Percentiles rank a stretch among this genome's conserved stretches.
Evolutionary conservation across 2,113 vertebrate genomes (phyloP).

Genomic region (Campylorhamphus procurvoides): DNA sequence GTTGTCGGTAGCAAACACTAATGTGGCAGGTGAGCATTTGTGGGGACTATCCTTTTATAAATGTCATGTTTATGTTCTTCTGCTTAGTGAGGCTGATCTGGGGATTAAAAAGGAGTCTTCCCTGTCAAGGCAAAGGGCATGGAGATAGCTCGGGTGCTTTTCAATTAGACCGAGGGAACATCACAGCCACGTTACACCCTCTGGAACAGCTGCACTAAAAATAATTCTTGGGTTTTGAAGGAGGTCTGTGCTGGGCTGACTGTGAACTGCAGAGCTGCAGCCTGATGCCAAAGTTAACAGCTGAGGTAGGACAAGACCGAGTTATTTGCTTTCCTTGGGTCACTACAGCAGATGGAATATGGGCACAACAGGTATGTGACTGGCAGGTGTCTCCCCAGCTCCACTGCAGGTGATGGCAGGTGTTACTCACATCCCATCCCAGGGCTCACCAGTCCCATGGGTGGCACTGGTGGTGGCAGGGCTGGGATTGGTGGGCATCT

Average conservation of each 20-base stretch:
- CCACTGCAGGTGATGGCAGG: background rate
- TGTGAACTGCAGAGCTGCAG: background rate
- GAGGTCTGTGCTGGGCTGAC: background rate
- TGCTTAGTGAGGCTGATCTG: slow-evolving; percentile 7
- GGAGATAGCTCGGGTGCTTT: background rate
- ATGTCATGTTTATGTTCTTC: background rate
- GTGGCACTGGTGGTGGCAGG: background rate
- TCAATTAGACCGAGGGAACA: background rate
- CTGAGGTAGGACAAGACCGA: background rate
- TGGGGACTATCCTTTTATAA: background rate
- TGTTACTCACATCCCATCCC: background rate
- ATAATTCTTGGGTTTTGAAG: background rate
- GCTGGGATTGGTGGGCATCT: background rate
- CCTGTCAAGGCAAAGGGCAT: background rate
- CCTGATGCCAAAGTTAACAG: background rate
- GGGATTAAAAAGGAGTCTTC: slow-evolving; percentile 14
- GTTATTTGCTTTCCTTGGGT: background rate
- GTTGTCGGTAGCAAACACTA: background rate
- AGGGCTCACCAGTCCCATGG: background rate
- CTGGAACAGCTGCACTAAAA: background rate
- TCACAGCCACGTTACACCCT: background rate
- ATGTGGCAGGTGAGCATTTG: background rate
- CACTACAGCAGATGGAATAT: background rate
- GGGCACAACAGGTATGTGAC: background rate
- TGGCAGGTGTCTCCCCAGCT: background rate